Conservation (phyloP, 2,888 invertebrate species). For the Odiellus spinosus region DNA sequence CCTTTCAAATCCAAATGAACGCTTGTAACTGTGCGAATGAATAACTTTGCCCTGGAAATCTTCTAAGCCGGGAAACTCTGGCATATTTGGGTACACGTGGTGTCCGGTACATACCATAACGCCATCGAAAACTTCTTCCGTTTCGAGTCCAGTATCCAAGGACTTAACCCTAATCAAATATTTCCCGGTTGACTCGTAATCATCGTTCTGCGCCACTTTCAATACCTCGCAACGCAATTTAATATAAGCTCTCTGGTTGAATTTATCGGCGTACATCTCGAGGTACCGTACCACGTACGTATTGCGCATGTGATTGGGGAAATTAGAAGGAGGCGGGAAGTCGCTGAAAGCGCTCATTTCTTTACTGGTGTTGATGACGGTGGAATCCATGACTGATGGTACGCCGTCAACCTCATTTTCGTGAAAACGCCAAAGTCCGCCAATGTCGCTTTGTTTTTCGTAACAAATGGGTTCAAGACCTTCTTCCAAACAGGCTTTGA, state of each 20-base stretch:
- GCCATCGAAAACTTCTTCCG: slow-evolving; percentile 24
- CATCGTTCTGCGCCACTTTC: slow-evolving; percentile 8
- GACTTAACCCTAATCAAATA: slow-evolving; percentile 17
- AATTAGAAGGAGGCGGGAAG: slow-evolving; percentile 31
- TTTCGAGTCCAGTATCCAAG: slow-evolving; percentile 1
- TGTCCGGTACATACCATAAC: slow-evolving; percentile 36
- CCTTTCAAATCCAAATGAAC: slow-evolving; percentile 18
- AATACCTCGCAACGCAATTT: slow-evolving; percentile 23
- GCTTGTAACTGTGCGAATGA: slow-evolving; percentile 21
- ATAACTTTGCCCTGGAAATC: slow-evolving; percentile 23
- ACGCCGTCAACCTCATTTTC: slow-evolving; percentile 19
- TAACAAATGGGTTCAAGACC: slow-evolving; percentile 26
- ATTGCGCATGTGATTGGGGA: slow-evolving; percentile 34
- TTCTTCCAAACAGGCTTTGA: slow-evolving; percentile 29
- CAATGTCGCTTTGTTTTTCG: slow-evolving; percentile 25
- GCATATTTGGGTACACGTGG: slow-evolving; percentile 30
- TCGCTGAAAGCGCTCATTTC: slow-evolving; percentile 30
- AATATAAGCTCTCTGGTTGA: slow-evolving; percentile 19
- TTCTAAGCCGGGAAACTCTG: slow-evolving; percentile 29
- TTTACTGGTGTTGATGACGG: slow-evolving; percentile 31
- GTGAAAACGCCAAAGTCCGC: slow-evolving; percentile 27
- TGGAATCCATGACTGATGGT: slow-evolving; percentile 27
- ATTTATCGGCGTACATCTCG: slow-evolving; percentile 19
- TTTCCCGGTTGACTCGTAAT: slow-evolving; percentile 9
- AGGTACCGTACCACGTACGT: slow-evolving; percentile 28